Evolutionary conservation across 2,113 vertebrate genomes (phyloP).

Genomic region (Charina bottae): DNA sequence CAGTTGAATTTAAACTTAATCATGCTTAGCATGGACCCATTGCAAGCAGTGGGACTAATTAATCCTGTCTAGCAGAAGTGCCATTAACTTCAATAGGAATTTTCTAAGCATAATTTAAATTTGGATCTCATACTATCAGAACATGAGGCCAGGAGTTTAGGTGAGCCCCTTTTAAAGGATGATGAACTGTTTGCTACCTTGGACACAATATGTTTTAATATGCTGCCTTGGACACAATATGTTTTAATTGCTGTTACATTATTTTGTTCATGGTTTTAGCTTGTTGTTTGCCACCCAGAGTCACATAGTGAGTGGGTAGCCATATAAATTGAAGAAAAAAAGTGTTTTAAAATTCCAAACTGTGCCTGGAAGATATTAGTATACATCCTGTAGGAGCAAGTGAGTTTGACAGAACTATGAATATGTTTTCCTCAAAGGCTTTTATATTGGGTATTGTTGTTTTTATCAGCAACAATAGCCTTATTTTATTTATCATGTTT

Average conservation of each 20-base stretch:
- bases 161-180: not conserved
- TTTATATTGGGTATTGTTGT: slow-evolving; percentile 2
- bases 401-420: not conserved
- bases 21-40: not conserved
- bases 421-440: slow-evolving; percentile 13
- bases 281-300: not conserved
- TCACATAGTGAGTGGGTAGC: not conserved
- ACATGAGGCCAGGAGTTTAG: not conserved
- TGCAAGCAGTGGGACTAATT: not conserved
- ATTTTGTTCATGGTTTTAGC: not conserved
- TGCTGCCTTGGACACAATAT: not conserved
- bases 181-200: not conserved
- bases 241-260: not conserved
- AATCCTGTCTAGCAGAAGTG: not conserved
- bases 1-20: not conserved
- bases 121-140: not conserved
- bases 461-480: slow-evolving; percentile 17
- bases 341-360: not conserved
- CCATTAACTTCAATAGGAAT: not conserved
- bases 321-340: not conserved
- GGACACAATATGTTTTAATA: not conserved
- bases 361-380: not conserved
- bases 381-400: not conserved
- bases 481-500: not conserved
- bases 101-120: not conserved